phyloP scores from a whole-genome alignment of 2,888 invertebrate species.

The Penaeus monodon region DNA sequence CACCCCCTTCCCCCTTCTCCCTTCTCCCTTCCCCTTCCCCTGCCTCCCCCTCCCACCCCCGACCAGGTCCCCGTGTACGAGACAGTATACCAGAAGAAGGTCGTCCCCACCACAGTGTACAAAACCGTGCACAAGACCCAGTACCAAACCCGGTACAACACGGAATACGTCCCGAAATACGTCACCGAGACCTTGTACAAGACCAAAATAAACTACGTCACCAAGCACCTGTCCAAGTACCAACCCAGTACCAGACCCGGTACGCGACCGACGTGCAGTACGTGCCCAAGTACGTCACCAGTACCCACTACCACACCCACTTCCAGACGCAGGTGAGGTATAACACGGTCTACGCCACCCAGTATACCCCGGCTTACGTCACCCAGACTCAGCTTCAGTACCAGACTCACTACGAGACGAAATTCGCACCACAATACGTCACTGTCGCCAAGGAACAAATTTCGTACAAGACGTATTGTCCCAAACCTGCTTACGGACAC shows the following conservation, averaged over 20 bases:
- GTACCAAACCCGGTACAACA: slow-evolving; percentile 53
- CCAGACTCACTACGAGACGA: slow-evolving; percentile 10
- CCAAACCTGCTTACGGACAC: not conserved
- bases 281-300: slow-evolving; percentile 23
- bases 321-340: slow-evolving; percentile 11
- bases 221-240: slow-evolving; percentile 43
- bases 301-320: slow-evolving; percentile 28
- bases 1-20: no score
- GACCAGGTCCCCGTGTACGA: slow-evolving; percentile 14
- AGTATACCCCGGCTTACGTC: slow-evolving; percentile 11
- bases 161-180: slow-evolving; percentile 42
- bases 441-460: not conserved
- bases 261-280: slow-evolving; percentile 9
- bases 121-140: slow-evolving; percentile 38
- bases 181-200: slow-evolving; percentile 41
- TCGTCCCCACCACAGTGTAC: slow-evolving; percentile 40
- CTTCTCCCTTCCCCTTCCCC: no score
- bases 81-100: slow-evolving; percentile 38
- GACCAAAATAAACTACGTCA: slow-evolving; percentile 36
- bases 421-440: slow-evolving; percentile 20
- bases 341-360: not conserved
- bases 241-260: slow-evolving; percentile 13
- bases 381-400: slow-evolving; percentile 10
- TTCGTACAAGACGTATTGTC: slow-evolving; percentile 19
- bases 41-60: no score